These are phyloP conservation scores for Caenorhabditis plicata DNA, from an alignment of 2,888 invertebrate species.

Conservation along the genomic window DNA sequence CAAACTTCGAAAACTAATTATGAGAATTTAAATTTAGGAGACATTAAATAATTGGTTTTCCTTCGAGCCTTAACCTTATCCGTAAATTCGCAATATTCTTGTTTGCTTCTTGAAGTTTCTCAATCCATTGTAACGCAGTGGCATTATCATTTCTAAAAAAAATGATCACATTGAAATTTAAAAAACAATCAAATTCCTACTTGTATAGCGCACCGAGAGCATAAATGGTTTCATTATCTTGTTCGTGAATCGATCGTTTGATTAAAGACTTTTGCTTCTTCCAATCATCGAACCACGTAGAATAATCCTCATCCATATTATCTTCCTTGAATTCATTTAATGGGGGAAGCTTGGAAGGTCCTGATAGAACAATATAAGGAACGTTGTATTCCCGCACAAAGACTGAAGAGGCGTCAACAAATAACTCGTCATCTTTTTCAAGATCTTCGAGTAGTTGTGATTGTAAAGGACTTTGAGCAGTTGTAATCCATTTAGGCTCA, in stretches of 20 bases:
- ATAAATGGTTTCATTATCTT: conserved; percentile 53
- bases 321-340: conserved; percentile 48
- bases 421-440: conserved; percentile 29
- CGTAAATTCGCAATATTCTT: conserved; percentile 20
- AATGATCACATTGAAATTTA: background rate
- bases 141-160: conserved; percentile 29
- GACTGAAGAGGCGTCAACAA: conserved; percentile 58
- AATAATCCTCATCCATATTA: conserved; percentile 34
- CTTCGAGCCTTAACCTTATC: conserved; percentile 34
- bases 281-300: conserved; percentile 47
- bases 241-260: conserved; percentile 52
- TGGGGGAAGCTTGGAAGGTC: conserved; percentile 11
- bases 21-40: background rate
- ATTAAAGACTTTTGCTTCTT: conserved; percentile 15
- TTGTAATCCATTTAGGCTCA: conserved; percentile 53
- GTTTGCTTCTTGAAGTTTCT: conserved; percentile 34
- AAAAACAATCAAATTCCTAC: background rate
- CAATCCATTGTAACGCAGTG: conserved; percentile 35
- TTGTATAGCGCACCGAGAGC: conserved; percentile 38
- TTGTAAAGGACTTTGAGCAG: conserved; percentile 57
- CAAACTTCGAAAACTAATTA: too few species aligned
- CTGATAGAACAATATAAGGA: conserved; percentile 46
- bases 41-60: conserved; percentile 7
- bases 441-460: conserved; percentile 39
- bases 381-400: conserved; percentile 51